phyloP scores from a whole-genome alignment of 2,888 invertebrate species.

The Mylabris sibirica region DNA sequence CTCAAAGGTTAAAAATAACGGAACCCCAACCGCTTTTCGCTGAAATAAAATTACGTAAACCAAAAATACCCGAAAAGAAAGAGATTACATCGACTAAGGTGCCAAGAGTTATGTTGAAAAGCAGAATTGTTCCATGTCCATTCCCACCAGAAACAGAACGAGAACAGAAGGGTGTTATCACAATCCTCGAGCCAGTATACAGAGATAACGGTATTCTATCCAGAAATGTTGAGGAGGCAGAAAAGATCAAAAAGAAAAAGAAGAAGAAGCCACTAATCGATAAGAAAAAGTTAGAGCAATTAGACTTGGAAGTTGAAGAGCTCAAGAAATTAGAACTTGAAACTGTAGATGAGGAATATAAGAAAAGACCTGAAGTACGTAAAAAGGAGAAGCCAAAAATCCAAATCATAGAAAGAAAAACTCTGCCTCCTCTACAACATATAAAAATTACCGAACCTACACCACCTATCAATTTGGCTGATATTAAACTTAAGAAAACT shows the following conservation, averaged over 20 bases:
- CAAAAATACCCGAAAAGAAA: constrained; percentile 51
- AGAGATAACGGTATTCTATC: constrained; percentile 61
- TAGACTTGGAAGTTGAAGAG: constrained; percentile 58
- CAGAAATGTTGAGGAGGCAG: constrained; percentile 63
- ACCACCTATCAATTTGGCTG: constrained; percentile 68
- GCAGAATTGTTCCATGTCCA: constrained; percentile 69
- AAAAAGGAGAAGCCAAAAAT: constrained; percentile 47
- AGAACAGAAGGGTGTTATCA: constrained; percentile 54
- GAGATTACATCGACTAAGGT: constrained; percentile 58
- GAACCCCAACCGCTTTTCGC: constrained; percentile 59
- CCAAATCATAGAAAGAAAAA: constrained; percentile 23
- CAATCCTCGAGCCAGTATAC: constrained; percentile 54
- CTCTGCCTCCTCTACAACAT: constrained; percentile 27
- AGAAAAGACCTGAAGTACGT: constrained; percentile 41
- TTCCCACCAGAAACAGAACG: constrained; percentile 57
- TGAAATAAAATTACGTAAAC: constrained; percentile 70
- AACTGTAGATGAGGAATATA: constrained; percentile 52
- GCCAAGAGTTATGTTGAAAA: constrained; percentile 75
- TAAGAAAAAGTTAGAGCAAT: constrained; percentile 57
- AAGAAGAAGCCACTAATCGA: constrained; percentile 51
- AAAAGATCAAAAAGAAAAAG: constrained; percentile 54
- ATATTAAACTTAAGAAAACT: constrained; percentile 68
- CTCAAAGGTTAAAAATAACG: constrained; percentile 49
- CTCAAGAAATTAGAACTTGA: constrained; percentile 53
- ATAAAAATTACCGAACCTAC: constrained; percentile 66